Evolutionary conservation across 2,797 vertebrate species (phyloP).

Genomic region (Aratinga solstitialis): DNA sequence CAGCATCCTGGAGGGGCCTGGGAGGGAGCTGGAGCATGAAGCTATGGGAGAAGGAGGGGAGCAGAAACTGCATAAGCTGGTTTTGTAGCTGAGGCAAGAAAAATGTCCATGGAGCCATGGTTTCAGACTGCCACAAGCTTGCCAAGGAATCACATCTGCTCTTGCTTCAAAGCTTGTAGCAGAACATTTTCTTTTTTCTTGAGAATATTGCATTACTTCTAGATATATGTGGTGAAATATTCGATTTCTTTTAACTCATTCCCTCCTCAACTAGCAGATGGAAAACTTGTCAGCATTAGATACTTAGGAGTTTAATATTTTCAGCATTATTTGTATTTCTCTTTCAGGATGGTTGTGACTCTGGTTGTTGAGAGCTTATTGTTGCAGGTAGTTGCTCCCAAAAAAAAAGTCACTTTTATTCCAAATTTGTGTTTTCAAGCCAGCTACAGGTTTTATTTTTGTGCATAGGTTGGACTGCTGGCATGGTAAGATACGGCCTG

Average conservation of each 20-base stretch:
- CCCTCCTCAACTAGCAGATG: background rate
- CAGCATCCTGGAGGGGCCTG: background rate
- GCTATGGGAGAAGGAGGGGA: background rate
- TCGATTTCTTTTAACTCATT: constrained; percentile 18
- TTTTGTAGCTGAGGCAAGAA: background rate
- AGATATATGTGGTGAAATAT: background rate
- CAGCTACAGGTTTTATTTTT: background rate
- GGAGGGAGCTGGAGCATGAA: background rate
- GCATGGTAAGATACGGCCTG: accelerated
- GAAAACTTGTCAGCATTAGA: background rate
- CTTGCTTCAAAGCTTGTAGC: constrained; percentile 21
- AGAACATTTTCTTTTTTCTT: constrained; percentile 24
- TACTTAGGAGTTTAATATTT: background rate
- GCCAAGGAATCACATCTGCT: constrained; percentile 51
- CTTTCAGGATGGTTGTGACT: background rate
- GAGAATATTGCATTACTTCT: constrained; percentile 20
- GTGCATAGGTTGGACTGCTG: background rate
- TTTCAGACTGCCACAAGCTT: background rate
- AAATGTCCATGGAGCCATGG: background rate
- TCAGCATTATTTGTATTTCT: background rate
- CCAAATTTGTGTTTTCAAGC: background rate
- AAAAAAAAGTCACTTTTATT: background rate
- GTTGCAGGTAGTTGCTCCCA: background rate
- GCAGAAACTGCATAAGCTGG: background rate
- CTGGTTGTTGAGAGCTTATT: background rate